Evolutionary conservation across 1,140 invertebrate genomes (phyloP).

Genomic region (Drosophila ananassae): DNA sequence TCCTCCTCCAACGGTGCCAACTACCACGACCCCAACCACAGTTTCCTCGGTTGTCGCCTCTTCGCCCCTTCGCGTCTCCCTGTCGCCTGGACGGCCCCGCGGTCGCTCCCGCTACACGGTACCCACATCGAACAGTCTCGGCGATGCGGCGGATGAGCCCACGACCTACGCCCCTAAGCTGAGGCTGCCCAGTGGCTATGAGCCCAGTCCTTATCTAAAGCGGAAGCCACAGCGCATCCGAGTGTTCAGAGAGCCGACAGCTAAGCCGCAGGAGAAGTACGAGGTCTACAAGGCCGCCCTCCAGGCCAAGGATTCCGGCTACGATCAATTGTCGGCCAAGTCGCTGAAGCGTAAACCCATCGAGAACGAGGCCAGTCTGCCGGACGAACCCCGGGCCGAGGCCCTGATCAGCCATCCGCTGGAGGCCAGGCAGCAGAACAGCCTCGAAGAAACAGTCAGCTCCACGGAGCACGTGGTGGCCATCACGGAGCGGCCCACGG

Average conservation of each 20-base stretch:
- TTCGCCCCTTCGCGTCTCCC: constrained; percentile 40
- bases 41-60: constrained; percentile 58
- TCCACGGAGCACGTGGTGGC: constrained; percentile 54
- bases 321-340: constrained; percentile 12
- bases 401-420: constrained; percentile 56
- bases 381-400: constrained; percentile 62
- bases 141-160: constrained; percentile 63
- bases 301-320: constrained; percentile 38
- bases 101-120: constrained; percentile 76
- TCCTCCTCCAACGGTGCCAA: constrained; percentile 13
- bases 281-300: constrained; percentile 51
- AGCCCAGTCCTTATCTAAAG: constrained; percentile 22
- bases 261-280: constrained; percentile 63
- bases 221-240: constrained; percentile 61
- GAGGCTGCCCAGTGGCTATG: constrained; percentile 29
- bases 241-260: constrained; percentile 15
- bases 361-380: constrained; percentile 59
- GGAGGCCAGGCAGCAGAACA: constrained; percentile 60
- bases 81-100: constrained; percentile 39
- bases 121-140: constrained; percentile 50
- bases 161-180: constrained; percentile 79
- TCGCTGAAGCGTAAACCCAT: constrained; percentile 41
- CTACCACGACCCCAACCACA: constrained; percentile 36
- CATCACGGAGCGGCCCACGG: constrained; percentile 64
- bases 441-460: constrained; percentile 46